These are phyloP conservation scores for Lepus americanus DNA, from an alignment of 2,113 vertebrate species.

Conservation along the genomic window DNA sequence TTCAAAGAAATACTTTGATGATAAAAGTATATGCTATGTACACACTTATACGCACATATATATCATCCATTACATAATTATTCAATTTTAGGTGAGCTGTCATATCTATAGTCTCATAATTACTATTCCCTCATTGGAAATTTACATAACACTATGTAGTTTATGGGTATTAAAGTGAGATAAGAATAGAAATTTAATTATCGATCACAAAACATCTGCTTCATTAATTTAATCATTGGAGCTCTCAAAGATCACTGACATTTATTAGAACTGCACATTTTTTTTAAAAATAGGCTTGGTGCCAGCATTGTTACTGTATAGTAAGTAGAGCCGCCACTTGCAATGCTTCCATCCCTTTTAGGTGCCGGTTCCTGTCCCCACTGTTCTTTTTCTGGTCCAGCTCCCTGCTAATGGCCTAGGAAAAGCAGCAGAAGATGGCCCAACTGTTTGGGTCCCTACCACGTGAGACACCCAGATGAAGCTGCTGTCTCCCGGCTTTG, in stretches of 20 bases:
- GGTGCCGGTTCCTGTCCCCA: too few relatives aligned
- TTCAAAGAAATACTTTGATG: background rate
- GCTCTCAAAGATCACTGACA: background rate
- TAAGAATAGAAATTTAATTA: background rate
- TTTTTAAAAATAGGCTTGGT: background rate
- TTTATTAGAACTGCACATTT: background rate
- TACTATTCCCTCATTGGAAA: background rate
- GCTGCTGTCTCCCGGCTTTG: too few relatives aligned
- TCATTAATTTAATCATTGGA: background rate
- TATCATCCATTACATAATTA: background rate
- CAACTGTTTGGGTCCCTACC: too few relatives aligned
- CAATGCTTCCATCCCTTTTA: too few relatives aligned
- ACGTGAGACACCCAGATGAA: too few relatives aligned
- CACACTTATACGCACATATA: background rate
- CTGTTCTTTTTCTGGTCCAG: too few relatives aligned
- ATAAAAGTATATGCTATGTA: background rate
- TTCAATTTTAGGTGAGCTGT: background rate
- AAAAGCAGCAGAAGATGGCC: too few relatives aligned
- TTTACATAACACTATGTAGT: background rate
- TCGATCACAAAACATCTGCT: background rate
- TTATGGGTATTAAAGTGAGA: background rate
- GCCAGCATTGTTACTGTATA: too few relatives aligned
- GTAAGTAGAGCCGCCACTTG: too few relatives aligned
- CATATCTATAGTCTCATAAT: background rate
- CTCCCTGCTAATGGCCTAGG: too few relatives aligned